Conservation (phyloP, 1,140 invertebrate species). For the Camponotus floridanus region DNA sequence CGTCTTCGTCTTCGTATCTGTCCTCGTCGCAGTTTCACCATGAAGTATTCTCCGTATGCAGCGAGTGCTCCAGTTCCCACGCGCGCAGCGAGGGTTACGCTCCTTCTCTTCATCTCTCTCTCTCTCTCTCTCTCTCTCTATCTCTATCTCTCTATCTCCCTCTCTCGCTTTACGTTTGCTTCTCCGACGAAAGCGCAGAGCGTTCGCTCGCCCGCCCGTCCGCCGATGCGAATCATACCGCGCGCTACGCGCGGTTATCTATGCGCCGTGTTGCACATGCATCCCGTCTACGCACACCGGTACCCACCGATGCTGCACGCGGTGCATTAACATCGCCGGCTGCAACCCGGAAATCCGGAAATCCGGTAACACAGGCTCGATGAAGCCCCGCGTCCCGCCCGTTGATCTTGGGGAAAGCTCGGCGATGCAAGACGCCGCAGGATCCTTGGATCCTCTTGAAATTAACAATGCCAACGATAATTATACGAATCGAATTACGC, state of each 20-base stretch:
- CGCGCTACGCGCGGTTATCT: slow-evolving; percentile 48
- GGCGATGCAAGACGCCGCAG: slow-evolving; percentile 32
- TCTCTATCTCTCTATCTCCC: slow-evolving; percentile 26
- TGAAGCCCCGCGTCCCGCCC: slow-evolving; percentile 23
- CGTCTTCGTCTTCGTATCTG: slow-evolving; percentile 69
- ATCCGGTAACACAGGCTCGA: slow-evolving; percentile 43
- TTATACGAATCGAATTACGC: neutral
- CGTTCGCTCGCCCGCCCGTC: slow-evolving; percentile 15
- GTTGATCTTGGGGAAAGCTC: slow-evolving; percentile 48
- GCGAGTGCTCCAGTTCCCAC: slow-evolving; percentile 75
- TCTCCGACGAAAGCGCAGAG: slow-evolving; percentile 16
- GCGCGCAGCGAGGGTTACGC: slow-evolving; percentile 66
- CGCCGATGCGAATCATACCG: slow-evolving; percentile 59
- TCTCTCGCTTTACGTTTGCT: slow-evolving; percentile 57
- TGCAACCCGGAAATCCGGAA: slow-evolving; percentile 67
- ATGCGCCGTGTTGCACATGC: slow-evolving; percentile 61
- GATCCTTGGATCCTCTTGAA: slow-evolving; percentile 16
- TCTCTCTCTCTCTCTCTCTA: slow-evolving; percentile 30
- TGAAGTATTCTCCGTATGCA: slow-evolving; percentile 75
- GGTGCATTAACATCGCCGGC: slow-evolving; percentile 64
- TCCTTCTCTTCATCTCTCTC: slow-evolving; percentile 40
- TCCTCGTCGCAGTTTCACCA: slow-evolving; percentile 48
- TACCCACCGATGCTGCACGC: slow-evolving; percentile 49
- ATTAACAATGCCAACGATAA: slow-evolving; percentile 42
- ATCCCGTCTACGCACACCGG: slow-evolving; percentile 64